Percentiles rank a stretch among this genome's conserved stretches.
Conservation (phyloP, 2,797 vertebrate genomes). For the Falco biarmicus region DNA sequence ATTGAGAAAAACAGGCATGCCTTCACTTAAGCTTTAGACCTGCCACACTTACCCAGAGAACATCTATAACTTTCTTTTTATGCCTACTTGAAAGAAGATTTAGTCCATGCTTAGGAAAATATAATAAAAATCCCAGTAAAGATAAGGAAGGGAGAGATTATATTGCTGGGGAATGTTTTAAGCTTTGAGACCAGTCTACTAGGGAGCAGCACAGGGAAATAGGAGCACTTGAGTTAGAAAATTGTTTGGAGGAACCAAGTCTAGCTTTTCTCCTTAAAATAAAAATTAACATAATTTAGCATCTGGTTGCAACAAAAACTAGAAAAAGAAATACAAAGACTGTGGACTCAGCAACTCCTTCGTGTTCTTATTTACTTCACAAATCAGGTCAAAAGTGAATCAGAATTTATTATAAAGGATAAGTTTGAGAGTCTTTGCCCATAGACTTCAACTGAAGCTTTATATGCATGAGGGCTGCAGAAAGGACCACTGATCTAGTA, state of each 20-base stretch:
- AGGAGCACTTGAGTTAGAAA: not conserved
- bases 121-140: not conserved
- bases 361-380: not conserved
- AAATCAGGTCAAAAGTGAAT: slow-evolving; percentile 3
- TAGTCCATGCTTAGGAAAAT: not conserved
- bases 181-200: not conserved
- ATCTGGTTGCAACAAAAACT: not conserved
- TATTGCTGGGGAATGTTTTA: not conserved
- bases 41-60: not conserved
- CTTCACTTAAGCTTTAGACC: not conserved
- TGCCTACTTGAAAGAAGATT: not conserved
- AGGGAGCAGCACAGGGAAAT: not conserved
- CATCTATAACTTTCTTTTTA: not conserved
- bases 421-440: not conserved
- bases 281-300: not conserved
- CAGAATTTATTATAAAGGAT: not conserved
- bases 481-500: not conserved
- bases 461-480: not conserved
- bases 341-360: not conserved
- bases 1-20: not conserved
- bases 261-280: not conserved
- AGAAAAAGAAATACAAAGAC: not conserved
- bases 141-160: not conserved
- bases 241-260: not conserved
- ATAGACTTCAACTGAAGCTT: not conserved